Evolutionary conservation across 2,888 invertebrate genomes (phyloP).

Genomic region (Trissolcus japonicus): DNA sequence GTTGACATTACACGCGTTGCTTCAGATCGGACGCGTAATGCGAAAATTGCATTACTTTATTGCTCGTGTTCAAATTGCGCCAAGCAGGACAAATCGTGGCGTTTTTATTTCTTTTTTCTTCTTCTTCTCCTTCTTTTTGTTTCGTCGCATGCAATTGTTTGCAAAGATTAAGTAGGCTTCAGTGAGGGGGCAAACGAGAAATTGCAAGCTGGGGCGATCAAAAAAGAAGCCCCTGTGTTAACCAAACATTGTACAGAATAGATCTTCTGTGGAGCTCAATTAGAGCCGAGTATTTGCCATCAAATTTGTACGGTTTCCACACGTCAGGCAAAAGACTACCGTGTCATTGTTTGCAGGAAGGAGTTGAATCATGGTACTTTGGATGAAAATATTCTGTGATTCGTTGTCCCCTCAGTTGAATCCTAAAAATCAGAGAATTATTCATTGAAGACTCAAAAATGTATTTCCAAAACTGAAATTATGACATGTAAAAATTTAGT

Average conservation of each 20-base stretch:
- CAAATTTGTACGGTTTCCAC: slow-evolving; percentile 56
- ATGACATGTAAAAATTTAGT: neutral
- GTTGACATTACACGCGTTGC: slow-evolving; percentile 34
- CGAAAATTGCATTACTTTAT: slow-evolving; percentile 42
- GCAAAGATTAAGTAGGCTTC: slow-evolving; percentile 40
- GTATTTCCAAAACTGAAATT: no score
- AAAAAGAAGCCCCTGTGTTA: slow-evolving; percentile 64
- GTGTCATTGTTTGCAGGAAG: slow-evolving; percentile 32
- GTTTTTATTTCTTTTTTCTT: slow-evolving; percentile 3
- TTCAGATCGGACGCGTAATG: slow-evolving; percentile 18
- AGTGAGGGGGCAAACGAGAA: slow-evolving; percentile 18
- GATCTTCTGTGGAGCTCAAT: slow-evolving; percentile 64
- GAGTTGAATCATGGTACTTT: slow-evolving; percentile 37
- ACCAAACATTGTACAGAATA: slow-evolving; percentile 59
- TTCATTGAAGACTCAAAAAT: no score
- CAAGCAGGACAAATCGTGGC: slow-evolving; percentile 2
- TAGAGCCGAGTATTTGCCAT: slow-evolving; percentile 61
- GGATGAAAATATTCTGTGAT: slow-evolving; percentile 9
- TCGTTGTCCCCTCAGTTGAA: no score
- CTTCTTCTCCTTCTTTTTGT: neutral
- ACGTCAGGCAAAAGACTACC: slow-evolving; percentile 27
- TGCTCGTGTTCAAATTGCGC: slow-evolving; percentile 21
- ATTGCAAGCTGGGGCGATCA: slow-evolving; percentile 40
- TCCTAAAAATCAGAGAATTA: no score
- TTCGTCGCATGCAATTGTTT: slow-evolving; percentile 12